These are phyloP conservation scores for Chymomyza procnemis DNA, from an alignment of 2,888 invertebrate species.

Conservation along the genomic window DNA sequence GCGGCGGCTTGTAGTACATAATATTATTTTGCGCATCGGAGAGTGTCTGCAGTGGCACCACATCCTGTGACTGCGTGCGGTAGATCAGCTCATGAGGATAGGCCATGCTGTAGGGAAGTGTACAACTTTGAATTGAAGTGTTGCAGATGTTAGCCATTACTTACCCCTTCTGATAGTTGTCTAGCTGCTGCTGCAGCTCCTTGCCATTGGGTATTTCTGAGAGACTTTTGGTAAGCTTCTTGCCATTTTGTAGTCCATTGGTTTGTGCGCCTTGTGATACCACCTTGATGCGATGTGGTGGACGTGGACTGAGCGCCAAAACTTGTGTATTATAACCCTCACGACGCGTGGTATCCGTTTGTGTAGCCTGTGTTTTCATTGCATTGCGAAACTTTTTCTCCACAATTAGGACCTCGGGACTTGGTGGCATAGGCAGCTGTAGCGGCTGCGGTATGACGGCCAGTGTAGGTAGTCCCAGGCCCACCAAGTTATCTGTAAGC, in stretches of 20 bases:
- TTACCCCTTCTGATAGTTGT: conserved; percentile 6
- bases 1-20: conserved; percentile 76
- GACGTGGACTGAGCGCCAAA: conserved; percentile 86
- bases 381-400: conserved; percentile 89
- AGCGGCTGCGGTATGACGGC: conserved; percentile 61
- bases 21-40: conserved; percentile 68
- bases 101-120: conserved; percentile 34
- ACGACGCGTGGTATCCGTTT: conserved; percentile 84
- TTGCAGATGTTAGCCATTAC: neutral
- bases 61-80: conserved; percentile 89
- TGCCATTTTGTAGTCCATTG: conserved; percentile 86
- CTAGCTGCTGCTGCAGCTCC: conserved; percentile 37
- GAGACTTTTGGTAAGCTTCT: conserved; percentile 89
- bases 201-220: conserved; percentile 85
- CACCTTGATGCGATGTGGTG: conserved; percentile 89
- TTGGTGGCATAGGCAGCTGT: conserved; percentile 56
- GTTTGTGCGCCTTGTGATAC: conserved; percentile 94
- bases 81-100: conserved; percentile 85
- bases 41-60: conserved; percentile 58
- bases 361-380: conserved; percentile 96
- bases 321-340: conserved; percentile 84
- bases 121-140: conserved; percentile 40
- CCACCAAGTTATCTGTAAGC: conserved; percentile 52
- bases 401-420: conserved; percentile 79
- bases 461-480: conserved; percentile 28